Conservation (phyloP, 2,888 invertebrate genomes). For the Aporophyla lueneburgensis region DNA sequence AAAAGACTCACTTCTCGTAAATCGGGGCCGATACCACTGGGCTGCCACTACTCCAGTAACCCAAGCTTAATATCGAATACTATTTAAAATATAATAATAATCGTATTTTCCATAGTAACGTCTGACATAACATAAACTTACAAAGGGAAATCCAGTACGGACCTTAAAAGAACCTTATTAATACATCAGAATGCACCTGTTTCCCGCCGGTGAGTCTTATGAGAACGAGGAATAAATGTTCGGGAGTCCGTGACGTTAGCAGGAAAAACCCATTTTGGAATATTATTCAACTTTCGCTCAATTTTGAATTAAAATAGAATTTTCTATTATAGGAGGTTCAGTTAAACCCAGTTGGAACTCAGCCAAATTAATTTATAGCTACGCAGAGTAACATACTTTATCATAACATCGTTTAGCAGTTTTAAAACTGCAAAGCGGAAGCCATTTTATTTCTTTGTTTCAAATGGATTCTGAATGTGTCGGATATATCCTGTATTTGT, state of each 20-base stretch:
- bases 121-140: not conserved
- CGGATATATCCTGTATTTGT: not conserved
- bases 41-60: no score
- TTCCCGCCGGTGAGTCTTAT: not conserved
- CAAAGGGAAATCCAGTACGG: not conserved
- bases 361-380: slow-evolving; percentile 64
- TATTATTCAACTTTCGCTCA: slow-evolving; percentile 26
- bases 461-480: slow-evolving; percentile 20
- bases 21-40: no score
- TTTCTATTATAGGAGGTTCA: slow-evolving; percentile 41
- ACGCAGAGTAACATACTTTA: slow-evolving; percentile 61
- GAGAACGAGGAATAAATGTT: slow-evolving; percentile 20
- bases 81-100: not conserved
- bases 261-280: slow-evolving; percentile 1
- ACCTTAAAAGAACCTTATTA: not conserved
- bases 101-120: not conserved
- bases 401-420: slow-evolving; percentile 63
- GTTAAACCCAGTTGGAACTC: slow-evolving; percentile 50
- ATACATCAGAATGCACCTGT: slow-evolving; percentile 27
- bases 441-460: slow-evolving; percentile 39
- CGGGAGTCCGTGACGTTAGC: not conserved
- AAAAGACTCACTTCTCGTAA: no score
- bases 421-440: slow-evolving; percentile 35
- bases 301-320: slow-evolving; percentile 44
- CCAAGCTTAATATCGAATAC: not conserved